phyloP scores from a whole-genome alignment of 2,888 invertebrate species.

The Geotrupes spiniger region DNA sequence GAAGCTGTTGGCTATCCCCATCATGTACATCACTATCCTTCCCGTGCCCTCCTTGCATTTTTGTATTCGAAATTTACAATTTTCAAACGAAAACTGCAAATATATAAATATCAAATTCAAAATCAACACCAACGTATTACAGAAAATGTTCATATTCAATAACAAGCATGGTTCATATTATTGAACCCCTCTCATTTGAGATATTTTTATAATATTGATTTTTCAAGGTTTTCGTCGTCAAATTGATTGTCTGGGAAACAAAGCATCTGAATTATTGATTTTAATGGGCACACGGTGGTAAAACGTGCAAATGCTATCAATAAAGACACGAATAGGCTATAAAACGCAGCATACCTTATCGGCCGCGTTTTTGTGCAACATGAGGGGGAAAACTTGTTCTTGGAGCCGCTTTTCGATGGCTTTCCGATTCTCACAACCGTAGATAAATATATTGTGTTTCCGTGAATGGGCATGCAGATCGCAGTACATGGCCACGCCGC shows the following conservation, averaged over 20 bases:
- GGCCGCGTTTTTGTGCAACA: constrained; percentile 89
- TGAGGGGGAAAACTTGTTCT: constrained; percentile 91
- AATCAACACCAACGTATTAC: neutral
- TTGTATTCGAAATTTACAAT: constrained; percentile 91
- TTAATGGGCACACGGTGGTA: no score
- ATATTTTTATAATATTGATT: no score
- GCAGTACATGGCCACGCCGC: constrained; percentile 86
- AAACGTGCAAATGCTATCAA: no score
- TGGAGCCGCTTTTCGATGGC: constrained; percentile 75
- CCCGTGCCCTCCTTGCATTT: constrained; percentile 94
- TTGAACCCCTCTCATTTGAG: no score
- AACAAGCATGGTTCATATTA: no score
- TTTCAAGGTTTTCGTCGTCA: no score
- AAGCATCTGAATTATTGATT: no score
- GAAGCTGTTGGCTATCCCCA: constrained; percentile 92
- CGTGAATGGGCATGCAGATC: constrained; percentile 95
- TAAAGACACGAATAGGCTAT: no score
- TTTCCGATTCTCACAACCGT: constrained; percentile 88
- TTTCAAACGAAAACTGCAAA: constrained; percentile 84
- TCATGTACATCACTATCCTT: constrained; percentile 91
- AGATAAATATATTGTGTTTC: constrained; percentile 93
- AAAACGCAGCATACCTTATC: constrained; percentile 86
- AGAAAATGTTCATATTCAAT: no score
- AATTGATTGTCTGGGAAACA: no score
- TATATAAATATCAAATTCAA: neutral